These are phyloP conservation scores for Melanotaenia boesemani DNA, from an alignment of 2,797 vertebrate genomes.

Conservation along the genomic window DNA sequence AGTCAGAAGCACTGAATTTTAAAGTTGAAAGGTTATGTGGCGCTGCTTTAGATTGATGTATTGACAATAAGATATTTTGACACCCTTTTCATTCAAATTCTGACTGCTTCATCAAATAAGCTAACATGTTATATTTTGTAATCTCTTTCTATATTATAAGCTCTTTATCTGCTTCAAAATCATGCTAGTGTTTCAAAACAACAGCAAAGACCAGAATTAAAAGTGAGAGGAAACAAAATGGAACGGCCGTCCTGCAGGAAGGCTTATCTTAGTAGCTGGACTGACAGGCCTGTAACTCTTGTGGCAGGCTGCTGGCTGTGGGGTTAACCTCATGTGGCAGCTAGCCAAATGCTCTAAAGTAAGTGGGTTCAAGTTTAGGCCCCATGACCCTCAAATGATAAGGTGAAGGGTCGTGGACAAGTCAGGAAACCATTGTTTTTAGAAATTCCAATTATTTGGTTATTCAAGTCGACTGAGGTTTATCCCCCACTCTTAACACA, in stretches of 20 bases:
- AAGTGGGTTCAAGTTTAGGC: slow-evolving; percentile 83
- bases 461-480: slow-evolving; percentile 78
- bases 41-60: no score
- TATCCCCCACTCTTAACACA: slow-evolving; percentile 6
- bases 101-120: slow-evolving; percentile 10
- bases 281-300: slow-evolving; percentile 60
- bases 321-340: slow-evolving; percentile 78
- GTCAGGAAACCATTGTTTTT: slow-evolving; percentile 88
- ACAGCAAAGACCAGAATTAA: slow-evolving; percentile 28
- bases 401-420: slow-evolving; percentile 82
- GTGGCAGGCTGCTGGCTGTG: slow-evolving; percentile 58
- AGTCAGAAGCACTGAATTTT: not conserved
- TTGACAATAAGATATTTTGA: no score
- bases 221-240: slow-evolving; percentile 45
- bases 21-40: not conserved
- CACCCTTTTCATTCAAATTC: not conserved
- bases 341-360: slow-evolving; percentile 62
- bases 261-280: slow-evolving; percentile 52
- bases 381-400: slow-evolving; percentile 73
- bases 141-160: not conserved
- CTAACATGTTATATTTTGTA: not conserved
- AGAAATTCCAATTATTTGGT: slow-evolving; percentile 86
- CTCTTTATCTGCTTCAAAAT: slow-evolving; percentile 9
- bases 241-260: slow-evolving; percentile 37
- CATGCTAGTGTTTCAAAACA: slow-evolving; percentile 24